Percentiles rank a stretch among this genome's conserved stretches.
phyloP scores from a whole-genome alignment of 1,140 invertebrate genomes.

The Campoletis sonorensis region DNA sequence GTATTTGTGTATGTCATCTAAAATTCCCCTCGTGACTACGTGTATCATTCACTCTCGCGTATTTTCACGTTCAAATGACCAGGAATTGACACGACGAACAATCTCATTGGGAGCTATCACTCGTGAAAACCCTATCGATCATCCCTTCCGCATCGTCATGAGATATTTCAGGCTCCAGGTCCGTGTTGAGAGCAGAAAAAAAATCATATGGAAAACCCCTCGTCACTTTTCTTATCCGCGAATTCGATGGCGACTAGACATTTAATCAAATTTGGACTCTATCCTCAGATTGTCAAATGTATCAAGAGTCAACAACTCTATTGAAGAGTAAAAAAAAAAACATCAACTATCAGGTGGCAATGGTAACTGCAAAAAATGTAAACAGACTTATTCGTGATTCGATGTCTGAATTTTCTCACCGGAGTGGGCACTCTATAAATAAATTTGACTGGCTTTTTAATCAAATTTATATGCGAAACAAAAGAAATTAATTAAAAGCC shows the following conservation, averaged over 20 bases:
- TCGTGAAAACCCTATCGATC: conserved; percentile 32
- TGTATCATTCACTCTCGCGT: conserved; percentile 27
- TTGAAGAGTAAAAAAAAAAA: no score
- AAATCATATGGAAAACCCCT: no score
- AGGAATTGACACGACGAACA: conserved; percentile 56
- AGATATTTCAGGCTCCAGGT: no score
- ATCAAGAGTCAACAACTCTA: no score
- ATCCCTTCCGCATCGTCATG: conserved; percentile 18
- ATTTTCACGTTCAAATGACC: conserved; percentile 61
- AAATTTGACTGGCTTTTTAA: no score
- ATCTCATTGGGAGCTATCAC: conserved; percentile 13
- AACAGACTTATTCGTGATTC: neutral
- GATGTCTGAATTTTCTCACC: neutral
- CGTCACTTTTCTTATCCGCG: no score
- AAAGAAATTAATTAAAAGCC: neutral
- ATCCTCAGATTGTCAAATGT: no score
- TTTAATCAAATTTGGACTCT: no score
- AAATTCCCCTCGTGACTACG: neutral
- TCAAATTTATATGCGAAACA: neutral
- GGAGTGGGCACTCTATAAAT: neutral
- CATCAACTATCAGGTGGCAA: neutral
- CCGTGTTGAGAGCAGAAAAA: no score
- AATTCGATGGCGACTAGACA: no score
- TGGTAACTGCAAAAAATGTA: neutral
- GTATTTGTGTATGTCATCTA: neutral